A percentile compares a stretch with the other conserved stretches of the same genome.
Evolutionary conservation across 2,113 vertebrate species (phyloP).

Genomic region (Camelus dromedarius): DNA sequence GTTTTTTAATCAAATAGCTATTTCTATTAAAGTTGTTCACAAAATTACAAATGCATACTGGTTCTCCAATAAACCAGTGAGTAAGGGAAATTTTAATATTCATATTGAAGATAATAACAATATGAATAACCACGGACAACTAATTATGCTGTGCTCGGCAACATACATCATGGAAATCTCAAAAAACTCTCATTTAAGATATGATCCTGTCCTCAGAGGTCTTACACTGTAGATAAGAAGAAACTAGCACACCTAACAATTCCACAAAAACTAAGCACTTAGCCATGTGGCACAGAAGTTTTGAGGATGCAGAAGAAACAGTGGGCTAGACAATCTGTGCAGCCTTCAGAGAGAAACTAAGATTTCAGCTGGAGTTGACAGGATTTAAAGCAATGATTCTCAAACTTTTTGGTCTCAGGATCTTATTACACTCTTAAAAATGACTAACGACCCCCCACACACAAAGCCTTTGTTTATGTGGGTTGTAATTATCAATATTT

Average conservation of each 20-base stretch:
- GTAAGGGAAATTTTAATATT: background rate
- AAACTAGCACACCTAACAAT: background rate
- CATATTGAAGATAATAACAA: background rate
- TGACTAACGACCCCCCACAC: background rate
- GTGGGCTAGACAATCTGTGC: background rate
- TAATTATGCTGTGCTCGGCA: background rate
- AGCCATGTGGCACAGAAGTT: background rate
- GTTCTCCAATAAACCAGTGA: background rate
- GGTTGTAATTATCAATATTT: conserved; percentile 34
- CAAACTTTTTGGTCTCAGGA: background rate
- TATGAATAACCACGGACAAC: conserved; percentile 32
- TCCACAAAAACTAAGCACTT: background rate
- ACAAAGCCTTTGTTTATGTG: conserved; percentile 4
- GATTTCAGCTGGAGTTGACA: background rate
- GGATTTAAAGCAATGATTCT: background rate
- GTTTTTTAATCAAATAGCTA: background rate
- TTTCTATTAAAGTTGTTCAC: conserved; percentile 27
- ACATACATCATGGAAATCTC: background rate
- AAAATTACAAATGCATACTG: background rate
- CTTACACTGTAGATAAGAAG: background rate
- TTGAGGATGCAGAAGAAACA: background rate
- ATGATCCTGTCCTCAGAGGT: background rate
- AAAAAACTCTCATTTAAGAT: background rate
- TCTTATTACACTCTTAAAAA: conserved; percentile 5
- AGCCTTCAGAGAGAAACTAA: background rate